Conservation (phyloP, 2,888 invertebrate species). For the Lycia hirtaria region DNA sequence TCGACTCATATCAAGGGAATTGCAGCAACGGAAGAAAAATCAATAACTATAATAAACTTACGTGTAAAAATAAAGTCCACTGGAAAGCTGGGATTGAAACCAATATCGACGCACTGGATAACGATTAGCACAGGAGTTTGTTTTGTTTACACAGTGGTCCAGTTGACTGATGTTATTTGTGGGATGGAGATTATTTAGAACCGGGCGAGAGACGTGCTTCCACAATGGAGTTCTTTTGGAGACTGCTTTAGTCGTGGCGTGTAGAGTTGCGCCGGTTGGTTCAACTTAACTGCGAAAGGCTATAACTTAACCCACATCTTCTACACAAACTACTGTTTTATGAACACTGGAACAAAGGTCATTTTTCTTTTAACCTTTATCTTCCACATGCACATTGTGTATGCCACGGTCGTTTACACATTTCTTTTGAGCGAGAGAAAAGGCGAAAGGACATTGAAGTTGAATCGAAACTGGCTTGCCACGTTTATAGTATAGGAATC, state of each 20-base stretch:
- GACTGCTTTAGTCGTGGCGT: conserved; percentile 66
- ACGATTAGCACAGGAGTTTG: conserved; percentile 53
- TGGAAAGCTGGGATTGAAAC: conserved; percentile 44
- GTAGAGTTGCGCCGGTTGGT: conserved; percentile 59
- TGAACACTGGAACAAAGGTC: neutral
- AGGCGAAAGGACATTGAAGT: conserved; percentile 75
- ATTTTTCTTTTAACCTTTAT: conserved; percentile 45
- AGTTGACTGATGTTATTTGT: conserved; percentile 25
- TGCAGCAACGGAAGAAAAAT: conserved; percentile 46
- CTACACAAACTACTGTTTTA: conserved; percentile 39
- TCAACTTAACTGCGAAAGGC: conserved; percentile 46
- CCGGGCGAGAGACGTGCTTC: conserved; percentile 46
- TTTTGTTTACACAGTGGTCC: conserved; percentile 50
- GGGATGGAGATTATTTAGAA: conserved; percentile 40
- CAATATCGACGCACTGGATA: conserved; percentile 50
- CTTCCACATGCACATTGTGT: conserved; percentile 69
- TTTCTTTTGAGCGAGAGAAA: conserved; percentile 78
- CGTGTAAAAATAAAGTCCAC: conserved; percentile 44
- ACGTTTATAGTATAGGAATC: conserved; percentile 42
- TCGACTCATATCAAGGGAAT: neutral
- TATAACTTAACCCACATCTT: conserved; percentile 37
- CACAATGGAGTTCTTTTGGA: conserved; percentile 50
- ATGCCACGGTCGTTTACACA: conserved; percentile 75
- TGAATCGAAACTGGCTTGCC: conserved; percentile 54
- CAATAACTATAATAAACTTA: conserved; percentile 47